These are phyloP conservation scores for Hydrophis major DNA, from an alignment of 2,797 vertebrate genomes.

Conservation along the genomic window DNA sequence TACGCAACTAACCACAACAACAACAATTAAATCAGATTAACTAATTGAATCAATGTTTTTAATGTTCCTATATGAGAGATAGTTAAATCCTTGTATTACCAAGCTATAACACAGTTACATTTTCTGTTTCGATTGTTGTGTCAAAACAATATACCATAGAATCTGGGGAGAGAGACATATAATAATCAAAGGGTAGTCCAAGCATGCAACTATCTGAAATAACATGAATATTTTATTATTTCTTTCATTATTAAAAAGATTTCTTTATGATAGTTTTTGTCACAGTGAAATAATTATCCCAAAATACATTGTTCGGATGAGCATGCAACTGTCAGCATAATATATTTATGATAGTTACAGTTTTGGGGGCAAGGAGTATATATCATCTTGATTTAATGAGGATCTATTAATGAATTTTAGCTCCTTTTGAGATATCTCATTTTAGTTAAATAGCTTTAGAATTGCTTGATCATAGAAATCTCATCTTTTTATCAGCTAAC, in stretches of 20 bases:
- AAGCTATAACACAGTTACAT: not conserved
- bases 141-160: not conserved
- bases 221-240: not conserved
- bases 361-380: not conserved
- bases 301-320: not conserved
- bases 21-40: not conserved
- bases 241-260: not conserved
- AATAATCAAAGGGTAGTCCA: not conserved
- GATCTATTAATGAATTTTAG: not conserved
- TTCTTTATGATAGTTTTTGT: not conserved
- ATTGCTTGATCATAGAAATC: not conserved
- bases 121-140: not conserved
- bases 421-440: not conserved
- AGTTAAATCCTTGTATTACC: not conserved
- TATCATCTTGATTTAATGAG: not conserved
- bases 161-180: not conserved
- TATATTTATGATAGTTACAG: not conserved
- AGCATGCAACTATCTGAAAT: not conserved
- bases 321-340: not conserved
- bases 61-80: not conserved
- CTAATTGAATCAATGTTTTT: not conserved
- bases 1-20: too few relatives aligned
- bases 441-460: not conserved
- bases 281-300: not conserved
- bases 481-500: not conserved